Conservation (phyloP, 2,888 invertebrate species). For the Machimus rusticus region DNA sequence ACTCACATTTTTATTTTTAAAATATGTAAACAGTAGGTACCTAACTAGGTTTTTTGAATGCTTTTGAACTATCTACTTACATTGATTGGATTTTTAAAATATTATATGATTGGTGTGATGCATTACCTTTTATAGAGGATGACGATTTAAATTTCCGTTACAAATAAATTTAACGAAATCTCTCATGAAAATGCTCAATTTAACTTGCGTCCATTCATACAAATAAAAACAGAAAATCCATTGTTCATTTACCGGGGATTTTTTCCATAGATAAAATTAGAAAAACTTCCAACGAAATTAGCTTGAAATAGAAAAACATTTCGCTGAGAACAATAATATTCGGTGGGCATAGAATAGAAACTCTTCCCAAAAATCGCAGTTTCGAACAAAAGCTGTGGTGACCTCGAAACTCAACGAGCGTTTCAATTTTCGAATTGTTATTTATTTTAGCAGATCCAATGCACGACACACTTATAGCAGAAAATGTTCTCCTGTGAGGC, state of each 20-base stretch:
- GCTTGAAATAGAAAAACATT: neutral
- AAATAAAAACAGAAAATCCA: neutral
- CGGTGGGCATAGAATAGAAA: neutral
- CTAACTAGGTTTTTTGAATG: too few species aligned
- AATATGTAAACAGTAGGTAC: too few species aligned
- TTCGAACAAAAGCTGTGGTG: neutral
- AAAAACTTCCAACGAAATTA: neutral
- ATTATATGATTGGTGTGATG: too few species aligned
- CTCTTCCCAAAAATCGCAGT: neutral
- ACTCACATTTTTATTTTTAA: too few species aligned
- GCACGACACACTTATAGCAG: conserved; percentile 7
- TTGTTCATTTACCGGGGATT: neutral
- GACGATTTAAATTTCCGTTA: neutral
- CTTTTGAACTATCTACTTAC: too few species aligned
- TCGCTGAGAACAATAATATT: neutral
- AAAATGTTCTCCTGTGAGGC: neutral
- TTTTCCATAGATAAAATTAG: neutral
- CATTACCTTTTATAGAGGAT: neutral
- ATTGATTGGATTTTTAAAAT: too few species aligned
- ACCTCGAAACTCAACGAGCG: neutral
- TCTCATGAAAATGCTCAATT: neutral
- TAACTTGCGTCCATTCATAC: neutral
- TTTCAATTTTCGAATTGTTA: conserved; percentile 9
- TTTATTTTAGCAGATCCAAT: neutral
- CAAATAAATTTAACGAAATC: neutral